phyloP scores from a whole-genome alignment of 2,888 invertebrate genomes.

The Hymenopus coronatus region DNA sequence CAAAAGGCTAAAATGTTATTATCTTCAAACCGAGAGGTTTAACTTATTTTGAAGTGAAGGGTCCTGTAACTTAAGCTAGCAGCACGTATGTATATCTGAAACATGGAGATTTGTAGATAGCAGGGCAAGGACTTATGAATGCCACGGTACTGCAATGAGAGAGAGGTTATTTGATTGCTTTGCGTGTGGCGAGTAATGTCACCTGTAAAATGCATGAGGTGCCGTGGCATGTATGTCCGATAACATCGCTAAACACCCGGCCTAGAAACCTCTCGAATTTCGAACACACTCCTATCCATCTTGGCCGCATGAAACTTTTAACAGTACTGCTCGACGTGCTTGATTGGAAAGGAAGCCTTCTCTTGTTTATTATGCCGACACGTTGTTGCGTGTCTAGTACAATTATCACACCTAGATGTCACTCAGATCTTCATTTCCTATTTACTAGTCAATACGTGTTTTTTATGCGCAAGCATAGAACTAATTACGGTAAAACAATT shows the following conservation, averaged over 20 bases:
- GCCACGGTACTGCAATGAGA: neutral
- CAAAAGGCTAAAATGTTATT: too few species aligned
- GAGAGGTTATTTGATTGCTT: conserved; percentile 1
- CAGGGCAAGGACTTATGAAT: neutral
- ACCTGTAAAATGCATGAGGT: conserved; percentile 6
- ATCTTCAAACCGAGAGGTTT: too few species aligned
- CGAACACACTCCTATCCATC: neutral
- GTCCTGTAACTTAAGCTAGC: too few species aligned
- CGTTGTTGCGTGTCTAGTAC: too few species aligned
- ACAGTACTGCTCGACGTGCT: neutral
- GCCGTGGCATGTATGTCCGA: neutral
- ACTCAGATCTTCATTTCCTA: too few species aligned
- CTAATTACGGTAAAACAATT: too few species aligned
- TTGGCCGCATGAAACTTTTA: neutral
- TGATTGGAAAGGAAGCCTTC: neutral
- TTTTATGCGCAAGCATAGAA: too few species aligned
- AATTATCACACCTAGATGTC: too few species aligned
- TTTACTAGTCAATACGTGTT: too few species aligned
- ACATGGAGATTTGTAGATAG: neutral
- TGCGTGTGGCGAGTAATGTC: conserved; percentile 14
- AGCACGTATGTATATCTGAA: too few species aligned
- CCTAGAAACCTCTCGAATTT: neutral
- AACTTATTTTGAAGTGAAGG: too few species aligned
- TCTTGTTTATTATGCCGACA: neutral
- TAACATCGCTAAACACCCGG: neutral